These are phyloP conservation scores for Cactoblastis cactorum DNA, from an alignment of 2,888 invertebrate genomes.

Conservation along the genomic window DNA sequence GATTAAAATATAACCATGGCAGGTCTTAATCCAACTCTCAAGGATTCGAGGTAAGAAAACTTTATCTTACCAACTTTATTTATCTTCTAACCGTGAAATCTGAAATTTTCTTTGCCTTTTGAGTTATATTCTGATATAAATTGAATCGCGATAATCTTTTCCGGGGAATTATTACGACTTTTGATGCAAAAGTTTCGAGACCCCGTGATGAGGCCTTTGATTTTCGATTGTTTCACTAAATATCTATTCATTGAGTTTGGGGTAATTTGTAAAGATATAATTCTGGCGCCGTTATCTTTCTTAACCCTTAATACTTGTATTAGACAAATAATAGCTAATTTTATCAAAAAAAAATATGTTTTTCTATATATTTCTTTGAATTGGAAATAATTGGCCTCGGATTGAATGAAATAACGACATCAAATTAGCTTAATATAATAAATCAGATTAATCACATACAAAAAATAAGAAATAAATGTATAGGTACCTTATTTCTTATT, in stretches of 20 bases:
- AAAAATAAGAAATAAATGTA: too few relatives aligned
- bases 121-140: constrained; percentile 19
- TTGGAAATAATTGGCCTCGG: too few relatives aligned
- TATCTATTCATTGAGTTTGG: constrained; percentile 1
- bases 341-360: neutral
- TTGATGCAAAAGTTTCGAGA: constrained; percentile 8
- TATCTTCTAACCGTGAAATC: constrained; percentile 35
- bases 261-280: neutral
- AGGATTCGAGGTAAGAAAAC: constrained; percentile 32
- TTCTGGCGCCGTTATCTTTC: neutral
- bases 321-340: neutral
- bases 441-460: too few relatives aligned
- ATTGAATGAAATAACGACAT: too few relatives aligned
- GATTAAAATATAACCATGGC: neutral
- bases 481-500: too few relatives aligned
- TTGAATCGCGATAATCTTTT: constrained; percentile 27
- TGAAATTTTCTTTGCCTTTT: constrained; percentile 35
- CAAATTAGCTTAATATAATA: too few relatives aligned
- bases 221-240: constrained; percentile 12
- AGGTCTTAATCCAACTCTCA: constrained; percentile 33
- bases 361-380: neutral
- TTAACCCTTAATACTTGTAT: neutral
- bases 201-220: constrained; percentile 8
- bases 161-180: constrained; percentile 12
- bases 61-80: constrained; percentile 39